Conservation (phyloP, 2,113 vertebrate species). For the Emydocephalus ijimae region DNA sequence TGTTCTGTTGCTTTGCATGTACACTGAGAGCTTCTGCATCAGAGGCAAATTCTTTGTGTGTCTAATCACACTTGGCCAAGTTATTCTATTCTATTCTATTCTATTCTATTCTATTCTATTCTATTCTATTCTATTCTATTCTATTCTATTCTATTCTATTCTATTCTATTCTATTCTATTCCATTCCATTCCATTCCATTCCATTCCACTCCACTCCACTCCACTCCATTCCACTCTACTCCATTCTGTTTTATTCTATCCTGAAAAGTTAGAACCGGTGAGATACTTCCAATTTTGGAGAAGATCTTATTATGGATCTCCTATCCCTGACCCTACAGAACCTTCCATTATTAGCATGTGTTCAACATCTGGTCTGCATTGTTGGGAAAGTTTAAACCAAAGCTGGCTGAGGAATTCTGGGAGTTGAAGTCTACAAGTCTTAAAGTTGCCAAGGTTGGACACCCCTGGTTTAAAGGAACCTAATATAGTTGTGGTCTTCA, state of each 20-base stretch:
- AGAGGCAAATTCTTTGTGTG: not conserved
- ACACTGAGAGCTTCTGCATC: not conserved
- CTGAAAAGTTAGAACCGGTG: not conserved
- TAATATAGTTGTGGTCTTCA: not conserved
- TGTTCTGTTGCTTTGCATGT: not conserved
- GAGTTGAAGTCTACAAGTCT: too few relatives aligned
- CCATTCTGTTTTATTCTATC: too few relatives aligned
- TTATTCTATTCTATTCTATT: not conserved
- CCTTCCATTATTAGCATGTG: not conserved
- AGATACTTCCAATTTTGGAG: not conserved
- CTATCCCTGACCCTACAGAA: not conserved
- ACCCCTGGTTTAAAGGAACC: not conserved
- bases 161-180: too few relatives aligned
- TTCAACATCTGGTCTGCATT: not conserved
- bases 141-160: too few relatives aligned
- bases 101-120: too few relatives aligned
- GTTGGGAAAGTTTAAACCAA: not conserved
- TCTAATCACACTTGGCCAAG: not conserved
- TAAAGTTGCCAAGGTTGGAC: too few relatives aligned
- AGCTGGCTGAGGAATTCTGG: too few relatives aligned
- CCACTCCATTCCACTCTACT: too few relatives aligned
- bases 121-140: too few relatives aligned
- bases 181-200: too few relatives aligned
- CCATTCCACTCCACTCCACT: too few relatives aligned
- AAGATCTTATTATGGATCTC: not conserved